phyloP scores from a whole-genome alignment of 2,888 invertebrate species.

The Xylophagus ater region DNA sequence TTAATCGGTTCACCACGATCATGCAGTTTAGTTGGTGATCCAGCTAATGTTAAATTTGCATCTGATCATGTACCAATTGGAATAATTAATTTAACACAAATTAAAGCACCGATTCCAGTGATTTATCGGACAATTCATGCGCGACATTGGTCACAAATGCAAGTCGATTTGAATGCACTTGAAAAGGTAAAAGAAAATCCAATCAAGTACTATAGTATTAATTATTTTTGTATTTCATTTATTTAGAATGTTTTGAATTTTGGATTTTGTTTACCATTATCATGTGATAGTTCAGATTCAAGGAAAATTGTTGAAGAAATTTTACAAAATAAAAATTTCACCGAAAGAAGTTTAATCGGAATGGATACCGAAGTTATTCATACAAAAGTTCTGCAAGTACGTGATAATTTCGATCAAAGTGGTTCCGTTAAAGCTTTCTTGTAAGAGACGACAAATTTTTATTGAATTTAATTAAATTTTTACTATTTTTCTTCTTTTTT shows the following conservation, averaged over 20 bases:
- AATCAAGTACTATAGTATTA: not conserved
- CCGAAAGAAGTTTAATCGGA: slow-evolving; percentile 11
- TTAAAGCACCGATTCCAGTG: slow-evolving; percentile 11
- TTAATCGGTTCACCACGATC: slow-evolving; percentile 13
- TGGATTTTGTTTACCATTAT: slow-evolving; percentile 19
- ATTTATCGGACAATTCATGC: slow-evolving; percentile 11
- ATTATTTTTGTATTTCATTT: slow-evolving; percentile 1
- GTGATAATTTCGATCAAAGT: slow-evolving; percentile 16
- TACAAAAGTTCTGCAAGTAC: slow-evolving; percentile 16
- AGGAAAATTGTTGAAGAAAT: slow-evolving; percentile 8
- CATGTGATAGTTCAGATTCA: slow-evolving; percentile 14
- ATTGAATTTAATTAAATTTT: not conserved
- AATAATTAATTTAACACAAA: slow-evolving; percentile 10
- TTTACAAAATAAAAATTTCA: slow-evolving; percentile 12
- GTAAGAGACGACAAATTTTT: slow-evolving; percentile 11
- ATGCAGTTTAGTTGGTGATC: slow-evolving; percentile 9
- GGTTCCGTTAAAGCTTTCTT: slow-evolving; percentile 16
- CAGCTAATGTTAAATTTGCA: slow-evolving; percentile 2
- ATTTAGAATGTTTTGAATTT: slow-evolving; percentile 17
- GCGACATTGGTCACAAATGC: slow-evolving; percentile 12
- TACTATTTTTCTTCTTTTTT: not conserved
- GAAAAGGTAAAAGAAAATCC: slow-evolving; percentile 10
- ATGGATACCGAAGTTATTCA: slow-evolving; percentile 13
- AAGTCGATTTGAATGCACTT: slow-evolving; percentile 10
- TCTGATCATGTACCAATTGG: slow-evolving; percentile 5